Conservation (phyloP, 37 sponge, comb jelly and placozoan genomes). For the Cladorhizidae sp. region DNA sequence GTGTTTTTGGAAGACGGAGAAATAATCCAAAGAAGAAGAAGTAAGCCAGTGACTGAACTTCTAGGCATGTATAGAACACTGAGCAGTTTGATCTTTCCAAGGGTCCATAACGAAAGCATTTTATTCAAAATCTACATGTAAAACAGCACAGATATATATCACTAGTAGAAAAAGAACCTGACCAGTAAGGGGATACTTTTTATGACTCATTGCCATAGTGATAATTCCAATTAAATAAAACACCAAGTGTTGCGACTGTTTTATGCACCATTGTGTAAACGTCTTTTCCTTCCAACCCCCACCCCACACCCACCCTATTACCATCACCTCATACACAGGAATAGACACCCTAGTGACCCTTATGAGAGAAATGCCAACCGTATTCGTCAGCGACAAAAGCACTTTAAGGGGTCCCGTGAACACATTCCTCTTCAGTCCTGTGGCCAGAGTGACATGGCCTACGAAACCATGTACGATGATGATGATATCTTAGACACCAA, state of each 20-base stretch:
- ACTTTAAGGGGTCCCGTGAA: not conserved
- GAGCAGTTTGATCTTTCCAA: too few species aligned
- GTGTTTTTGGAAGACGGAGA: slow-evolving; percentile 29
- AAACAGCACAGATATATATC: too few species aligned
- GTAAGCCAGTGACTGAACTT: not conserved
- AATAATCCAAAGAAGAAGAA: slow-evolving; percentile 24
- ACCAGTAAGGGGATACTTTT: too few species aligned
- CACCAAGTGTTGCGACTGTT: too few species aligned
- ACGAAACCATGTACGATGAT: slow-evolving; percentile 63
- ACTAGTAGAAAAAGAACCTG: too few species aligned
- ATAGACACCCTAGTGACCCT: slow-evolving; percentile 20
- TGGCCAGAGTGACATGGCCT: slow-evolving; percentile 34
- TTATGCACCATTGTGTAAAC: too few species aligned
- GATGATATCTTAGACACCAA: slow-evolving; percentile 47
- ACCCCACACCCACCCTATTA: not conserved
- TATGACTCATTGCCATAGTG: too few species aligned
- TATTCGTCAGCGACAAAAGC: not conserved
- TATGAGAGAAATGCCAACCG: not conserved
- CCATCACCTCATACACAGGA: not conserved
- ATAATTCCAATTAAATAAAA: too few species aligned
- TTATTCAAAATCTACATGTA: too few species aligned
- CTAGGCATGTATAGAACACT: too few species aligned
- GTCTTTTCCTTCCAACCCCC: too few species aligned
- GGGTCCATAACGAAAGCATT: too few species aligned
- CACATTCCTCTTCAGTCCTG: not conserved